phyloP scores from a whole-genome alignment of 2,888 invertebrate species.

The Halictus ligatus region DNA sequence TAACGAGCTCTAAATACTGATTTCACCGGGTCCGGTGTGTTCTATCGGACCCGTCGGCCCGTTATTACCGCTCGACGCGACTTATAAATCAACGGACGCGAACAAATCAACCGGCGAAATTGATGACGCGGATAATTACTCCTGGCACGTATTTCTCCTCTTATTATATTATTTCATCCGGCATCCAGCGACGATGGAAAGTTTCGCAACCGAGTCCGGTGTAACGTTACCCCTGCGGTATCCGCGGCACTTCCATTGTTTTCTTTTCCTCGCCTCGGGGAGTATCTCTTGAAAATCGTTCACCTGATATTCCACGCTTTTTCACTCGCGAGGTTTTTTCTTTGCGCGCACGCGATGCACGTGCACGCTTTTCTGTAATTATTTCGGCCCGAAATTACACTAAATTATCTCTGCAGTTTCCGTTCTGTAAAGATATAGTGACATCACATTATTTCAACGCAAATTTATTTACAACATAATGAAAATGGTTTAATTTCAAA shows the following conservation, averaged over 20 bases:
- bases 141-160: conserved; percentile 25
- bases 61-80: not conserved
- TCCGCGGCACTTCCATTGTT: conserved; percentile 22
- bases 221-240: conserved; percentile 9
- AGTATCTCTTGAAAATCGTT: not conserved
- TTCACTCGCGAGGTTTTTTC: not conserved
- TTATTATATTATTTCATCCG: conserved; percentile 39
- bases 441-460: no score
- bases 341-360: not conserved
- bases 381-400: not conserved
- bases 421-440: not conserved
- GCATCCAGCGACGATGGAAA: conserved; percentile 36
- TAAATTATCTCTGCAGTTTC: not conserved
- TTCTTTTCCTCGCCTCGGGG: not conserved
- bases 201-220: conserved; percentile 36
- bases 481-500: not conserved
- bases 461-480: no score
- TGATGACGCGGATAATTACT: conserved; percentile 39
- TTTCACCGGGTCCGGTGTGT: conserved; percentile 21
- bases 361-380: not conserved
- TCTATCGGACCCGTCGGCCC: conserved; percentile 13
- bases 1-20: conserved; percentile 58
- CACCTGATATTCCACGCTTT: not conserved
- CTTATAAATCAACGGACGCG: conserved; percentile 26
- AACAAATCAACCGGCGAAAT: conserved; percentile 34